A percentile compares a stretch with the other conserved stretches of the same genome.
Conservation (phyloP, 2,113 vertebrate species). For the Oncorhynchus kisutch region DNA sequence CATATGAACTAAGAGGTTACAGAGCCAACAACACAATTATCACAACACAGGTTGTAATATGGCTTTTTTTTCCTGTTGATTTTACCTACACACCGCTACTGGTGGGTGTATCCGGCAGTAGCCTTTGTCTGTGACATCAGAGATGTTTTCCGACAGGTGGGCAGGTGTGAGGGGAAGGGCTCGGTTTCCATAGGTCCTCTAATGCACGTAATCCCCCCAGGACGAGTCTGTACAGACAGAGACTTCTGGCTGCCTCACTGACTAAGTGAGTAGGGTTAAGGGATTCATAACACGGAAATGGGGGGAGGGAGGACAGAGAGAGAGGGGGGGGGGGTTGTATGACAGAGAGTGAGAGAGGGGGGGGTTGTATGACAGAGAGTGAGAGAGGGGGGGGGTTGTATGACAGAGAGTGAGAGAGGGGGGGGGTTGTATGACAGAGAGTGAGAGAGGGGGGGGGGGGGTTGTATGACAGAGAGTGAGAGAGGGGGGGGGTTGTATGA, state of each 20-base stretch:
- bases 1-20: no score
- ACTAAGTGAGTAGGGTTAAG: constrained; percentile 3
- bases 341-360: background rate
- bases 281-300: background rate
- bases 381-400: no score
- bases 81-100: no score
- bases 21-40: no score
- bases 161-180: constrained; percentile 51
- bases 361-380: background rate
- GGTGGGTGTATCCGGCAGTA: background rate
- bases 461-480: background rate
- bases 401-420: background rate
- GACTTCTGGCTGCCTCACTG: constrained; percentile 10
- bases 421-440: background rate
- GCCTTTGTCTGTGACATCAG: constrained; percentile 12
- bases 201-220: constrained; percentile 38
- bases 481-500: background rate
- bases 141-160: constrained; percentile 56
- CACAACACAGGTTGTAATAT: no score
- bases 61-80: no score
- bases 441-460: background rate
- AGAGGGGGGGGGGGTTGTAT: background rate
- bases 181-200: constrained; percentile 38
- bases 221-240: background rate
- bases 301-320: background rate